Conservation (phyloP, 2,113 vertebrate species). For the Brachirus orientalis region DNA sequence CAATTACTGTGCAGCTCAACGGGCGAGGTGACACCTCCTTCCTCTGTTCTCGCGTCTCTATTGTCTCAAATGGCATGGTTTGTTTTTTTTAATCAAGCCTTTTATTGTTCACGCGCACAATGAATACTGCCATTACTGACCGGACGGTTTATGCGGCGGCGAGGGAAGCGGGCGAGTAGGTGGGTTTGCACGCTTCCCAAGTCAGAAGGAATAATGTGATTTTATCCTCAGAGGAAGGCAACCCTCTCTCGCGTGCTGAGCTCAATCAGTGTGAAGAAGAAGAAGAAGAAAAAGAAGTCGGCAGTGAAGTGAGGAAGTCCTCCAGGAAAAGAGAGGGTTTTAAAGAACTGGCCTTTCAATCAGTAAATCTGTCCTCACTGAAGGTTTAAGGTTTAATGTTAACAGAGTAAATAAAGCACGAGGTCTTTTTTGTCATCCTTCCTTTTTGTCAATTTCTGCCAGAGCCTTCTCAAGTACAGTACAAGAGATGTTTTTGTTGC, state of each 20-base stretch:
- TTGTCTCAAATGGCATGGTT: conserved; percentile 71
- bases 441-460: conserved; percentile 30
- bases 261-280: conserved; percentile 41
- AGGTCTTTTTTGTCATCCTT: conserved; percentile 30
- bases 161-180: conserved; percentile 49
- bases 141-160: conserved; percentile 60
- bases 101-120: conserved; percentile 67
- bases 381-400: conserved; percentile 18
- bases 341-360: conserved; percentile 31
- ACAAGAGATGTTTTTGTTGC: conserved; percentile 20
- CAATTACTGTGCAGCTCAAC: conserved; percentile 74
- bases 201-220: conserved; percentile 50
- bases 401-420: conserved; percentile 47
- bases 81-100: conserved; percentile 73
- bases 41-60: conserved; percentile 57
- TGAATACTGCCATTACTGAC: conserved; percentile 70
- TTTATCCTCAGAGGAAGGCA: conserved; percentile 41
- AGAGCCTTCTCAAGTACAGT: conserved; percentile 24
- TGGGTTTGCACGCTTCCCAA: conserved; percentile 41
- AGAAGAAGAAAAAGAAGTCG: too few species aligned
- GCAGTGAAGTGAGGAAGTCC: conserved; percentile 18
- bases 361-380: conserved; percentile 16
- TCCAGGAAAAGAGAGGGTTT: conserved; percentile 16
- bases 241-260: conserved; percentile 11
- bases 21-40: conserved; percentile 67